Evolutionary conservation across 2,797 vertebrate species (phyloP).

Genomic region (Kryptopterus vitreolus): DNA sequence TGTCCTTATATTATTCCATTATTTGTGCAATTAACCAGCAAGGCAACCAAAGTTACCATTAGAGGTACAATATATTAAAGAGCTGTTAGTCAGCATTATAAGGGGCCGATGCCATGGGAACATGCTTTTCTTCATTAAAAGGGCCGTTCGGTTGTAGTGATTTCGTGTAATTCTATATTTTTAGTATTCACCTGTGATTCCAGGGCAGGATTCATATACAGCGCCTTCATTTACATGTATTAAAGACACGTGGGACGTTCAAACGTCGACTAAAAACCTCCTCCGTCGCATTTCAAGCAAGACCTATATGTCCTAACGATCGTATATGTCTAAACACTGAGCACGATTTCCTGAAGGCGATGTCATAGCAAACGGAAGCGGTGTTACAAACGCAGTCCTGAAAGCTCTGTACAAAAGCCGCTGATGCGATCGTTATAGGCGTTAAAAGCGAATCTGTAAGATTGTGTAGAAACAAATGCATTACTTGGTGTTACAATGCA

Average conservation of each 20-base stretch:
- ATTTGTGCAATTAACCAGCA: slow-evolving; percentile 68
- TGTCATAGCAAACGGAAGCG: slow-evolving; percentile 1
- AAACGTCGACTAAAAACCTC: slow-evolving; percentile 4
- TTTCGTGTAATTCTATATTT: slow-evolving; percentile 18
- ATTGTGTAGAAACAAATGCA: slow-evolving; percentile 58
- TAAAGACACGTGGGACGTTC: neutral
- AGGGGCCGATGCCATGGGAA: slow-evolving; percentile 24
- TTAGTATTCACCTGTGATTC: neutral
- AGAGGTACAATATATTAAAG: slow-evolving; percentile 59
- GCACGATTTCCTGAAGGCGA: slow-evolving; percentile 6
- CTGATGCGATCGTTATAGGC: neutral
- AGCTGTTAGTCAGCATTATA: slow-evolving; percentile 51
- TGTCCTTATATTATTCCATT: slow-evolving; percentile 47
- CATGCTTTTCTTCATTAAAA: slow-evolving; percentile 44
- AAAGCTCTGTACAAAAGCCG: slow-evolving; percentile 19
- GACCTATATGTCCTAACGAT: neutral
- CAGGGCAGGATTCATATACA: slow-evolving; percentile 13
- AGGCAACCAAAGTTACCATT: slow-evolving; percentile 59
- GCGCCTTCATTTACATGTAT: neutral
- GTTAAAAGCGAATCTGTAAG: slow-evolving; percentile 49
- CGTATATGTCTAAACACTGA: neutral
- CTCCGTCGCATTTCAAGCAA: neutral
- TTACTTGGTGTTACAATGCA: slow-evolving; percentile 67
- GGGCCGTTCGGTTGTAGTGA: slow-evolving; percentile 36
- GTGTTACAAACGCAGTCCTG: slow-evolving; percentile 22